A percentile compares a stretch with the other conserved stretches of the same genome.
These are phyloP conservation scores for Galemys pyrenaicus DNA, from an alignment of 2,113 vertebrate species.

Conservation along the genomic window DNA sequence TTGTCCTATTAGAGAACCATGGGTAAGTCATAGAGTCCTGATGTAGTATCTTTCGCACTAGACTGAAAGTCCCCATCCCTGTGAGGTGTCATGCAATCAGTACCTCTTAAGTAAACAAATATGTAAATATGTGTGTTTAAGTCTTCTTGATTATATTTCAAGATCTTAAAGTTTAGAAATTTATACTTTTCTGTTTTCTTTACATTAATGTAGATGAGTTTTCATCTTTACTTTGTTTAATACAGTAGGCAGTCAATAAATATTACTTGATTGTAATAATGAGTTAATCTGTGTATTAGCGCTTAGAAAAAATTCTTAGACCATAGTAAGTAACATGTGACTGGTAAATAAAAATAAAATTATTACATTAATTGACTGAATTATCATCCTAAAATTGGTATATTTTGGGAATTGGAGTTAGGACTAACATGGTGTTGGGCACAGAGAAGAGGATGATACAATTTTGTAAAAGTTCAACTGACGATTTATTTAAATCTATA, in stretches of 20 bases:
- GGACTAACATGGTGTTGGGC: neutral
- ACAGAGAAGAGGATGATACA: neutral
- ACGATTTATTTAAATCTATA: neutral
- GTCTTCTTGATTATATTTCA: slow-evolving; percentile 1
- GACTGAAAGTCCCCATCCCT: neutral
- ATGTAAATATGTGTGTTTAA: neutral
- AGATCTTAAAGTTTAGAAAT: neutral
- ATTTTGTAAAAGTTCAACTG: neutral
- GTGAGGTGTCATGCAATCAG: neutral
- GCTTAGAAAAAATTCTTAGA: neutral
- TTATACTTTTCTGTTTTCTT: slow-evolving; percentile 8
- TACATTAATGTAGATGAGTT: too few species aligned
- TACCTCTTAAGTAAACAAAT: too few species aligned
- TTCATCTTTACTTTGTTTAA: neutral
- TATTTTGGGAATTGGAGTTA: neutral
- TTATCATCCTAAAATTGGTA: neutral
- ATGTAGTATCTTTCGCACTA: neutral
- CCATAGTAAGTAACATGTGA: neutral
- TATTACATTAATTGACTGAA: neutral
- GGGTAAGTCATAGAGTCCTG: neutral
- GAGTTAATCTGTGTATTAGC: neutral
- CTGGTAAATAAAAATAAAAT: neutral
- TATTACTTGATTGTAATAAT: slow-evolving; percentile 31
- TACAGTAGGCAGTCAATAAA: neutral
- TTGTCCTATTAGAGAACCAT: neutral